Conservation (phyloP, 2,113 vertebrate genomes). For the Muntiacus reevesi region DNA sequence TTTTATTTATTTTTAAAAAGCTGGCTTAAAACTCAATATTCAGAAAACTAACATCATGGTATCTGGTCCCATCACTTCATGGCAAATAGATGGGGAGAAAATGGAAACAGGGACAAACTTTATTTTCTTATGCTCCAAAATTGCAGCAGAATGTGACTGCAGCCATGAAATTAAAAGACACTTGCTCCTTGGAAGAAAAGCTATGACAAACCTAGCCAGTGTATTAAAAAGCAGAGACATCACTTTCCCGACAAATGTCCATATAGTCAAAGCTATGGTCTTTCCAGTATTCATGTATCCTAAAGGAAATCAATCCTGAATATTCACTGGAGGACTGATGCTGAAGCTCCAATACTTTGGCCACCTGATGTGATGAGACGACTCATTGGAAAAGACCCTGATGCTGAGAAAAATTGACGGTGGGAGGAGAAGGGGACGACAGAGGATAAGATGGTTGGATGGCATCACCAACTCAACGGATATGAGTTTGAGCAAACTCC, state of each 20-base stretch:
- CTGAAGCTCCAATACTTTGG: neutral
- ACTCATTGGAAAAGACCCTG: neutral
- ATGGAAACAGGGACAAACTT: neutral
- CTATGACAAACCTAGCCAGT: neutral
- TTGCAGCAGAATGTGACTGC: neutral
- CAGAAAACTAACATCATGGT: neutral
- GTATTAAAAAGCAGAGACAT: neutral
- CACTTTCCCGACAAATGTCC: neutral
- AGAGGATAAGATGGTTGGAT: neutral
- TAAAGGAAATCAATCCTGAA: neutral
- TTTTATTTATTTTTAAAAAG: neutral
- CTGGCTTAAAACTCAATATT: neutral
- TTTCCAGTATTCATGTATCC: neutral
- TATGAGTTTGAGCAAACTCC: neutral
- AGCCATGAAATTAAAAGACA: neutral
- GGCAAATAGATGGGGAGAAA: neutral
- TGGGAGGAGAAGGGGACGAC: neutral
- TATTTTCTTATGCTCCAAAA: neutral
- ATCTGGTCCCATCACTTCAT: neutral
- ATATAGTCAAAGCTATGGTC: neutral
- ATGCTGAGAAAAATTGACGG: neutral
- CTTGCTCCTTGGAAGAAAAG: neutral
- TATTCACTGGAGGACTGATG: neutral
- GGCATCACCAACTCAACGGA: neutral
- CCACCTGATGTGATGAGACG: neutral